Percentiles rank a stretch among this genome's conserved stretches.
Conservation (phyloP, 2,113 vertebrate species). For the Echinops telfairi region DNA sequence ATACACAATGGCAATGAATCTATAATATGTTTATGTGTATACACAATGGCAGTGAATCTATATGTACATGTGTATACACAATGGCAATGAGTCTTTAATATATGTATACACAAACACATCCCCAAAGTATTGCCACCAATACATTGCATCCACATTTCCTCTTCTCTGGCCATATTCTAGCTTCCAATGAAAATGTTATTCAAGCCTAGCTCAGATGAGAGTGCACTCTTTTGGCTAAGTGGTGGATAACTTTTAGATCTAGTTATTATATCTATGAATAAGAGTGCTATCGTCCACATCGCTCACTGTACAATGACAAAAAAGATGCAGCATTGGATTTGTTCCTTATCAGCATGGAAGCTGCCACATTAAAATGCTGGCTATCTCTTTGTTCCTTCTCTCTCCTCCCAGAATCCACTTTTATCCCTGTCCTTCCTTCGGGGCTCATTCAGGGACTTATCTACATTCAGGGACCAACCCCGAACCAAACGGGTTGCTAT, state of each 20-base stretch:
- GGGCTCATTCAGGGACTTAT: not conserved
- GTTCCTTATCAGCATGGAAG: not conserved
- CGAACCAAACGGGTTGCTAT: not conserved
- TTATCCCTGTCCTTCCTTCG: constrained; percentile 31
- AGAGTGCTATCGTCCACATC: not conserved
- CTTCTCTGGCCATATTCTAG: constrained; percentile 40
- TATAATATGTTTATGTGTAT: no score
- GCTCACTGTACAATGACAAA: not conserved
- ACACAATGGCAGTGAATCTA: no score
- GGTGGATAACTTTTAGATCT: not conserved
- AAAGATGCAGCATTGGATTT: not conserved
- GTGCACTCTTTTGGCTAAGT: not conserved
- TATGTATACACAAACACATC: no score
- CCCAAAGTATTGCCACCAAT: not conserved
- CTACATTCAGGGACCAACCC: not conserved
- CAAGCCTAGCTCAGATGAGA: not conserved
- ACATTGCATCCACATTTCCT: not conserved
- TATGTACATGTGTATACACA: no score
- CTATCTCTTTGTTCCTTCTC: not conserved
- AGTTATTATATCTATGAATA: not conserved
- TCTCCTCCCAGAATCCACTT: not conserved
- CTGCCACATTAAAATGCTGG: not conserved
- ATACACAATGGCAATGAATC: no score
- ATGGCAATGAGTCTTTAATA: no score
- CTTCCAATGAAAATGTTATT: constrained; percentile 28